phyloP scores from a whole-genome alignment of 2,113 vertebrate species.

The Redunca redunca region DNA sequence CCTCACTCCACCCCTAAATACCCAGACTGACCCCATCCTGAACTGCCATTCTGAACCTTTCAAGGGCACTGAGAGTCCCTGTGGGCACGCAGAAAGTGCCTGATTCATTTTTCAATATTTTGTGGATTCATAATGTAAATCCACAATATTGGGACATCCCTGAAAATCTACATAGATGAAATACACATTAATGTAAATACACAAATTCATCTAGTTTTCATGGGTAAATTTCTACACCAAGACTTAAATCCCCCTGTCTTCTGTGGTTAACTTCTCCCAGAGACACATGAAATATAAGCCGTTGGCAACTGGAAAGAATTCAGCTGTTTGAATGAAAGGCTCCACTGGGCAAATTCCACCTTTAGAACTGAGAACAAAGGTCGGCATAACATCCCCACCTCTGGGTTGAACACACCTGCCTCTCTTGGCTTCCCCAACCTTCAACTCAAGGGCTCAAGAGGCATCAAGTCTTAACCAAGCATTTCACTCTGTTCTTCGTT shows the following conservation, averaged over 20 bases:
- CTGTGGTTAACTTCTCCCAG: background rate
- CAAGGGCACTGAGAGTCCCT: background rate
- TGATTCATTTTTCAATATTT: background rate
- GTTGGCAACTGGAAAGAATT: background rate
- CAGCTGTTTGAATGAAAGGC: background rate
- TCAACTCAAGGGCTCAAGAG: background rate
- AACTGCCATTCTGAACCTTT: no score
- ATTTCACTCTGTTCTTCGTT: background rate
- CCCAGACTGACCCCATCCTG: no score
- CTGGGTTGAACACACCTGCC: background rate
- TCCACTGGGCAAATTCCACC: background rate
- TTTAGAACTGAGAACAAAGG: background rate
- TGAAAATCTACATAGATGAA: no score
- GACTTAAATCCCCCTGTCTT: background rate
- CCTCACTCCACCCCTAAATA: background rate
- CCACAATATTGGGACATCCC: background rate
- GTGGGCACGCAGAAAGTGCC: rapidly evolving
- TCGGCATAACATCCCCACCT: rapidly evolving
- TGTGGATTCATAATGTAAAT: background rate
- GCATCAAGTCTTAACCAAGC: background rate
- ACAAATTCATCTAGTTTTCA: background rate
- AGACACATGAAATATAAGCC: background rate
- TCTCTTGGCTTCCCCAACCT: background rate
- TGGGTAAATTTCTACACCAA: rapidly evolving
- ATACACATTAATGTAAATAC: rapidly evolving